Conservation (phyloP, 2,113 vertebrate species). For the Agapornis roseicollis region DNA sequence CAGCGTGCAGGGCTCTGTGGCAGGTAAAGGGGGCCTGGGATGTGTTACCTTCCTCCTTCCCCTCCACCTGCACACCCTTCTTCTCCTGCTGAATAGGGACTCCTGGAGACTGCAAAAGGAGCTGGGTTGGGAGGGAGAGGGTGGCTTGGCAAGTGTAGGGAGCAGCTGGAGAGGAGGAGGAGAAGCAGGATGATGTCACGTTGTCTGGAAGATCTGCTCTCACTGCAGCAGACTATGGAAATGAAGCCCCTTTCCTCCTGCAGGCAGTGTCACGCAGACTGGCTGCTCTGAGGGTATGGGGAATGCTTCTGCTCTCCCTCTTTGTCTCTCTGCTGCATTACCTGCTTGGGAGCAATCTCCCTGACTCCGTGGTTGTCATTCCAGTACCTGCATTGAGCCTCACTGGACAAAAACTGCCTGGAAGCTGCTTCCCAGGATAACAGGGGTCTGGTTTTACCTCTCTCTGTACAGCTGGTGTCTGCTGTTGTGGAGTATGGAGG, state of each 20-base stretch:
- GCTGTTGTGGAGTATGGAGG: constrained; percentile 91
- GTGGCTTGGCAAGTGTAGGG: not conserved
- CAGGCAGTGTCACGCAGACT: not conserved
- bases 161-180: constrained; percentile 66
- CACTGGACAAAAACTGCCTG: too few relatives aligned
- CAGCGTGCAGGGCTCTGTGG: not conserved
- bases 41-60: not conserved
- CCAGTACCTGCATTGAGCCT: not conserved
- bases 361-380: not conserved
- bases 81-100: not conserved
- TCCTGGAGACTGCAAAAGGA: not conserved
- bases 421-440: not conserved
- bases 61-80: not conserved
- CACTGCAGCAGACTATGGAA: not conserved
- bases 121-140: not conserved
- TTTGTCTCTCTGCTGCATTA: not conserved
- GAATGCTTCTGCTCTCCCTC: not conserved
- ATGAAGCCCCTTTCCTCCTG: not conserved
- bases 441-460: not conserved
- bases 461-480: constrained; percentile 82
- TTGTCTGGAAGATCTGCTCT: not conserved
- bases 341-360: not conserved
- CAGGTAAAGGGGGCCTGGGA: fast-evolving
- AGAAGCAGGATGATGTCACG: constrained; percentile 8
- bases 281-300: not conserved